Conservation (phyloP, 1,140 invertebrate genomes). For the Mylabris phalerata region DNA sequence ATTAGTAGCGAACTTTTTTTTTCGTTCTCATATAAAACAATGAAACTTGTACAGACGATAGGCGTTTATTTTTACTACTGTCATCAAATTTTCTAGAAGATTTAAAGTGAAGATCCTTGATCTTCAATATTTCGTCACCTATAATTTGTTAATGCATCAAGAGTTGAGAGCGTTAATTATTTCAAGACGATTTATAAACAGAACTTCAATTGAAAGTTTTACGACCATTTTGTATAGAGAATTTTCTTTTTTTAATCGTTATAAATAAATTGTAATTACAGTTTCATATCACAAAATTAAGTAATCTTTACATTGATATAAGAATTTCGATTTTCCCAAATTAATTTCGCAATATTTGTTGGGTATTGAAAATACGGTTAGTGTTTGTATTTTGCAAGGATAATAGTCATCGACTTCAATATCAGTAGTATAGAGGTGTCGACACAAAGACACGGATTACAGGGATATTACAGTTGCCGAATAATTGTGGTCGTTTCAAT, state of each 20-base stretch:
- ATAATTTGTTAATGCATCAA: conserved; percentile 19
- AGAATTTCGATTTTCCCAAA: too few species aligned
- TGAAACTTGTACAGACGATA: too few species aligned
- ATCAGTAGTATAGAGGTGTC: conserved; percentile 7
- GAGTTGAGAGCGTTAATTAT: conserved; percentile 19
- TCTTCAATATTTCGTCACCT: conserved; percentile 18
- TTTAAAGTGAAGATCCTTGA: conserved; percentile 4
- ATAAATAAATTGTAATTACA: too few species aligned
- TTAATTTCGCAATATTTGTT: too few species aligned
- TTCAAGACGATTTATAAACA: conserved; percentile 17
- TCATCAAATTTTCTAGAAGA: conserved; percentile 13
- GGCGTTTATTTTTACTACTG: too few species aligned
- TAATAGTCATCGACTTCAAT: conserved; percentile 2
- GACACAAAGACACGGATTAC: conserved; percentile 13
- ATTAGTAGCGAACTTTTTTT: too few species aligned
- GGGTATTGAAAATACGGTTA: too few species aligned
- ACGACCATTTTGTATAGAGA: background rate
- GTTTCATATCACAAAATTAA: too few species aligned
- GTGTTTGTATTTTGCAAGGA: too few species aligned
- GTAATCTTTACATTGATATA: too few species aligned
- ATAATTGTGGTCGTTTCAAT: conserved; percentile 15
- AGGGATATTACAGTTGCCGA: background rate
- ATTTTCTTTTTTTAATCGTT: too few species aligned
- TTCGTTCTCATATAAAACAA: too few species aligned
- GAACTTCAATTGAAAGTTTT: conserved; percentile 20